phyloP scores from a whole-genome alignment of 2,888 invertebrate species.

The Uloborus plumipes region DNA sequence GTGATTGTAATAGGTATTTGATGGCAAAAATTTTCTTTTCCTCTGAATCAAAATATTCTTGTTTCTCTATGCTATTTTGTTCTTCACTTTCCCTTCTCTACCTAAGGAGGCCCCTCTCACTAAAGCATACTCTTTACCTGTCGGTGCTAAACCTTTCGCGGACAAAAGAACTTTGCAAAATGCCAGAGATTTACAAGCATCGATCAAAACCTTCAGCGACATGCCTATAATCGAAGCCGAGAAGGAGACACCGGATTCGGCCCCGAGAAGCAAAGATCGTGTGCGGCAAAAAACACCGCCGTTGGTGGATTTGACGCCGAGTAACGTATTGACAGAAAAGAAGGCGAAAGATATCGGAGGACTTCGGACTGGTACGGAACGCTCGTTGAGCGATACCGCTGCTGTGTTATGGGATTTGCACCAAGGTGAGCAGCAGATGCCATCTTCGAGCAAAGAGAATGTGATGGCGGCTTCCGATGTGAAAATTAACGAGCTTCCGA shows the following conservation, averaged over 20 bases:
- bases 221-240: conserved; percentile 18
- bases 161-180: conserved; percentile 39
- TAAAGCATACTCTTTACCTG: conserved; percentile 59
- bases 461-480: conserved; percentile 45
- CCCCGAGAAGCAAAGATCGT: neutral
- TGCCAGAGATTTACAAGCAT: conserved; percentile 19
- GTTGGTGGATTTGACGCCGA: conserved; percentile 6
- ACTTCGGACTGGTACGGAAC: conserved; percentile 42
- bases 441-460: conserved; percentile 43
- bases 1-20: too few relatives aligned
- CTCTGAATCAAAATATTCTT: neutral
- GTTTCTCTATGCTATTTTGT: neutral
- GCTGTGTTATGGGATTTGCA: conserved; percentile 59
- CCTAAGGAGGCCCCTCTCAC: conserved; percentile 54
- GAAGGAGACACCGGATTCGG: conserved; percentile 25
- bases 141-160: conserved; percentile 34
- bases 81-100: conserved; percentile 28
- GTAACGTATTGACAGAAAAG: conserved; percentile 5
- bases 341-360: conserved; percentile 27
- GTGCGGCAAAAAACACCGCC: conserved; percentile 3
- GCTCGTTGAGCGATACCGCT: conserved; percentile 59
- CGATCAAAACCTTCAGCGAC: conserved; percentile 15
- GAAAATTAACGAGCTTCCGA: conserved; percentile 58
- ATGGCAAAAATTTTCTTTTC: neutral
- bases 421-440: conserved; percentile 41